A percentile compares a stretch with the other conserved stretches of the same genome.
Evolutionary conservation across 2,113 vertebrate genomes (phyloP).

Genomic region (Nothobranchius kuhntae): DNA sequence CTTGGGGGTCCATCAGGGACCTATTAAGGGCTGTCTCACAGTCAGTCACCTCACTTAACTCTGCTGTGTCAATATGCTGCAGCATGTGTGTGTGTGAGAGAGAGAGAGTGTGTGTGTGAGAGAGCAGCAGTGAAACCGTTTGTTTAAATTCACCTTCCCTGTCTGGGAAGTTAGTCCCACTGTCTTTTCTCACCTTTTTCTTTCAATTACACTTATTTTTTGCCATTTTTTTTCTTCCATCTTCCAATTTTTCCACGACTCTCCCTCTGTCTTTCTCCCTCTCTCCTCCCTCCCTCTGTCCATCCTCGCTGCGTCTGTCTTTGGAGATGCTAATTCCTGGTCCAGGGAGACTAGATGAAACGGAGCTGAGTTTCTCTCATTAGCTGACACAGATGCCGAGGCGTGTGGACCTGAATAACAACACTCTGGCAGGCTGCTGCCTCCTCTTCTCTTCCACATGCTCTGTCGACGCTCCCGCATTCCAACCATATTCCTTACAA

Average conservation of each 20-base stretch:
- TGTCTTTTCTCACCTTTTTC: constrained; percentile 10
- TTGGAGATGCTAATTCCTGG: constrained; percentile 81
- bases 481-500: constrained; percentile 67
- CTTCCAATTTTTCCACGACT: constrained; percentile 40
- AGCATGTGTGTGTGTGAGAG: constrained; percentile 52
- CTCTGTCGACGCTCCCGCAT: constrained; percentile 64
- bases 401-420: constrained; percentile 81
- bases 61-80: constrained; percentile 76
- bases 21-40: constrained; percentile 77
- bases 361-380: constrained; percentile 80
- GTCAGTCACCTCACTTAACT: constrained; percentile 75
- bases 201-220: constrained; percentile 68
- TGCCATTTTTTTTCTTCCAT: constrained; percentile 40
- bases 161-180: constrained; percentile 58
- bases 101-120: constrained; percentile 46
- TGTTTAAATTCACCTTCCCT: constrained; percentile 69
- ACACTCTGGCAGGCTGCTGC: constrained; percentile 73
- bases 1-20: constrained; percentile 78
- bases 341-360: constrained; percentile 80
- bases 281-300: constrained; percentile 54
- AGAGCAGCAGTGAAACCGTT: constrained; percentile 57
- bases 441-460: constrained; percentile 70
- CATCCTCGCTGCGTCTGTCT: constrained; percentile 72
- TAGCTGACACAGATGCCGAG: constrained; percentile 82
- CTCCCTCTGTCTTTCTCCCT: constrained; percentile 30